Percentiles rank a stretch among this genome's conserved stretches.
Conservation (phyloP, 2,113 vertebrate genomes). For the Leptodactylus fuscus region DNA sequence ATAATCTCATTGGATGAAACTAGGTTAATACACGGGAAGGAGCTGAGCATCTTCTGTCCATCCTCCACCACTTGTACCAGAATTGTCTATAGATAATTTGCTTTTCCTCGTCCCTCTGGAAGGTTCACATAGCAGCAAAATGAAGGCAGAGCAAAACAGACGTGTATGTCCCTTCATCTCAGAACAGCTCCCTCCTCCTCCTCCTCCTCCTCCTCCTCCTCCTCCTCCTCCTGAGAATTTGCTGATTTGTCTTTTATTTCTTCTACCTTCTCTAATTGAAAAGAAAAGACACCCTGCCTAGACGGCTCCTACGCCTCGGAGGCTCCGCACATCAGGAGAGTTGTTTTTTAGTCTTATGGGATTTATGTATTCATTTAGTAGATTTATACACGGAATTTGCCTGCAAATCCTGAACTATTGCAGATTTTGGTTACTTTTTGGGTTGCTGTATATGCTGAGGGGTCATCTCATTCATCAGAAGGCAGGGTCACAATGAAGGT, state of each 20-base stretch:
- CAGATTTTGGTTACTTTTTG: not conserved
- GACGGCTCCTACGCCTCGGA: not conserved
- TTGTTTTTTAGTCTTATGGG: not conserved
- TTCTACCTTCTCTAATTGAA: conserved; percentile 29
- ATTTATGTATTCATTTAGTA: not conserved
- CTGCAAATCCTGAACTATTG: not conserved
- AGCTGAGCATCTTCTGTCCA: not conserved
- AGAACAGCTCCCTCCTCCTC: not conserved
- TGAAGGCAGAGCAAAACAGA: not conserved
- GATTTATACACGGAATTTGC: not conserved
- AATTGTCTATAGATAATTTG: not conserved
- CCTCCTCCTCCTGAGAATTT: too few species aligned
- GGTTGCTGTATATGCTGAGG: not conserved
- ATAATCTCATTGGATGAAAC: not conserved
- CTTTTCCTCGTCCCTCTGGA: conserved; percentile 2
- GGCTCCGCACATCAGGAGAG: not conserved
- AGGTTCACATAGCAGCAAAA: conserved; percentile 18
- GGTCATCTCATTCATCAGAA: not conserved
- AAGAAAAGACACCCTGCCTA: not conserved
- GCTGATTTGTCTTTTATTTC: conserved; percentile 24
- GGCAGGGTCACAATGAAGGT: not conserved
- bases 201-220: not conserved
- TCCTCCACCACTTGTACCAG: not conserved
- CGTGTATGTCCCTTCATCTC: conserved; percentile 21
- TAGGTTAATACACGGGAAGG: not conserved